phyloP scores from a whole-genome alignment of 2,888 invertebrate species.

The Altica lythri region DNA sequence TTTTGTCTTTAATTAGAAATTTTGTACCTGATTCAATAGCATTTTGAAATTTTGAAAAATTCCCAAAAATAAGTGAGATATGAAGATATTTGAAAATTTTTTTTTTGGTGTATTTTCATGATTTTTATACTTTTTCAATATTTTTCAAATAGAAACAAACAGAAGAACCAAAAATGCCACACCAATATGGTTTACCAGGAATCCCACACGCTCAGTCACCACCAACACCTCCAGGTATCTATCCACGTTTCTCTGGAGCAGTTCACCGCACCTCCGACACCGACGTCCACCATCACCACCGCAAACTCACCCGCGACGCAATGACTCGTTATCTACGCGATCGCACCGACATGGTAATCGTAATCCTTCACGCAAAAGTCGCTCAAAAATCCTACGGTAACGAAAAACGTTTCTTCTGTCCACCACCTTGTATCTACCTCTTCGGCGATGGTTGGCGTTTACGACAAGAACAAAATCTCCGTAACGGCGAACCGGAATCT shows the following conservation, averaged over 20 bases:
- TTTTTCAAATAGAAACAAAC: no score
- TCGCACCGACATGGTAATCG: slow-evolving; percentile 93
- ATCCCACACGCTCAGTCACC: slow-evolving; percentile 80
- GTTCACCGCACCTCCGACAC: slow-evolving; percentile 67
- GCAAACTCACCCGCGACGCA: slow-evolving; percentile 83
- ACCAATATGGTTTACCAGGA: slow-evolving; percentile 78
- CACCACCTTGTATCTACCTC: slow-evolving; percentile 98
- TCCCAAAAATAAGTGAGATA: no score
- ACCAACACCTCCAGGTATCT: slow-evolving; percentile 71
- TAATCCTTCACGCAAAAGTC: slow-evolving; percentile 98
- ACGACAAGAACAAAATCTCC: slow-evolving; percentile 90
- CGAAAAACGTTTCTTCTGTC: slow-evolving; percentile 99
- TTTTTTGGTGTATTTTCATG: not conserved
- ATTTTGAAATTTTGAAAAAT: no score
- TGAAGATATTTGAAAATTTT: not conserved
- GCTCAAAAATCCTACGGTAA: slow-evolving; percentile 99
- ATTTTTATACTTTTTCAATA: no score
- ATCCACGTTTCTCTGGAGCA: slow-evolving; percentile 66
- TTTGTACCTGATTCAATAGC: not conserved
- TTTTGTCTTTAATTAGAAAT: no score
- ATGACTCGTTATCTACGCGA: slow-evolving; percentile 97
- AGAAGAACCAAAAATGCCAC: slow-evolving; percentile 75
- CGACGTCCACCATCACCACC: slow-evolving; percentile 83
- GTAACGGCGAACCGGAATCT: slow-evolving; percentile 87
- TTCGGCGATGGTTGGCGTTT: slow-evolving; percentile 98